Percentiles rank a stretch among this genome's conserved stretches.
These are phyloP conservation scores for Tetramorium bicarinatum DNA, from an alignment of 2,888 invertebrate genomes.

Conservation along the genomic window DNA sequence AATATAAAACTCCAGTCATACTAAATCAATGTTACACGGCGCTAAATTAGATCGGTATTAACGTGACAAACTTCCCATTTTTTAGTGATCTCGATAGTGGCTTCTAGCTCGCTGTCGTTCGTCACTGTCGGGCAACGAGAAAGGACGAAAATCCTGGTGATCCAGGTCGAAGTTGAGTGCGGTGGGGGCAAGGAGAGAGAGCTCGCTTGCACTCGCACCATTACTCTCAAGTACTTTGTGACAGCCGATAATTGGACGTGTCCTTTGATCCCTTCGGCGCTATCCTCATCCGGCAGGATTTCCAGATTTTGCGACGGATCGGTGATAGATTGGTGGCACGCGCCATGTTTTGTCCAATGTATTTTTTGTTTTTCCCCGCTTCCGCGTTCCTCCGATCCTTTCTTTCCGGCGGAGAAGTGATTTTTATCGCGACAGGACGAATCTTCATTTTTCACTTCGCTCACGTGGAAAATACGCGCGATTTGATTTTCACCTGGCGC, in stretches of 20 bases:
- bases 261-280: slow-evolving; percentile 71
- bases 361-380: slow-evolving; percentile 13
- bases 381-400: background rate
- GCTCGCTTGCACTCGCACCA: slow-evolving; percentile 62
- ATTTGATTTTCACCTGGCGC: background rate
- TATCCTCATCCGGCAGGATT: slow-evolving; percentile 50
- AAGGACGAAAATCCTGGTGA: slow-evolving; percentile 61
- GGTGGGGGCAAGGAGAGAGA: slow-evolving; percentile 34
- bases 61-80: slow-evolving; percentile 47
- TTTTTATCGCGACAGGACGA: slow-evolving; percentile 15
- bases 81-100: slow-evolving; percentile 37
- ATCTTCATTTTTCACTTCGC: slow-evolving; percentile 7
- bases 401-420: slow-evolving; percentile 19
- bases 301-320: slow-evolving; percentile 54
- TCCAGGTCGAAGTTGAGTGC: slow-evolving; percentile 49
- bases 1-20: slow-evolving; percentile 8
- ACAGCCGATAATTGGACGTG: slow-evolving; percentile 80
- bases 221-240: slow-evolving; percentile 72
- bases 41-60: slow-evolving; percentile 53
- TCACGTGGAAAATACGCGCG: background rate
- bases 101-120: slow-evolving; percentile 53
- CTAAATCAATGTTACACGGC: slow-evolving; percentile 47
- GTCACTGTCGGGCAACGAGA: slow-evolving; percentile 57
- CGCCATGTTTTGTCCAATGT: slow-evolving; percentile 51
- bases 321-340: slow-evolving; percentile 68